phyloP scores from a whole-genome alignment of 1,140 invertebrate species.

The fruit fly (Drosophila melanogaster) region DNA sequence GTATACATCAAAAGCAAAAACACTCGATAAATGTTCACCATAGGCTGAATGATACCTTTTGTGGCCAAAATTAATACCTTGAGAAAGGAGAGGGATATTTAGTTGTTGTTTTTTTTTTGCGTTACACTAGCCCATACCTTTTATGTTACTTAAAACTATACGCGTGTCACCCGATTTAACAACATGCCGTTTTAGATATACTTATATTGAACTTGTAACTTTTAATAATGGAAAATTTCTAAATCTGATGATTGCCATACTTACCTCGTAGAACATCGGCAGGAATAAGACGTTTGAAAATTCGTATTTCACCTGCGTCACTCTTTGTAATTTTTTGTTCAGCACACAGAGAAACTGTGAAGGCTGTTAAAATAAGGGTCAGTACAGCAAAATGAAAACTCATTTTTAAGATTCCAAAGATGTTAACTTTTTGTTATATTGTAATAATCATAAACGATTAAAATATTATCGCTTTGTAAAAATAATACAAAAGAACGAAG shows the following conservation, averaged over 20 bases:
- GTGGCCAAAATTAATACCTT: too few relatives aligned
- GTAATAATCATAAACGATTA: not conserved
- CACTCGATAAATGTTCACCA: too few relatives aligned
- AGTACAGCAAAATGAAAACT: constrained; percentile 19
- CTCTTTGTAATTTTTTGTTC: constrained; percentile 24
- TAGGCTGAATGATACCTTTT: too few relatives aligned
- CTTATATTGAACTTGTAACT: too few relatives aligned
- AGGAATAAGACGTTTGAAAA: constrained; percentile 92
- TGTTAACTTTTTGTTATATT: not conserved
- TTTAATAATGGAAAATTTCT: too few relatives aligned
- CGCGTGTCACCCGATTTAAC: too few relatives aligned
- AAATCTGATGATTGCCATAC: constrained; percentile 25
- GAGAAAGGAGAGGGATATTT: too few relatives aligned
- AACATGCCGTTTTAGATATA: too few relatives aligned
- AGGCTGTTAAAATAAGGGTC: constrained; percentile 18
- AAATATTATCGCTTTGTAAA: not conserved
- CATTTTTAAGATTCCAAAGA: constrained; percentile 35
- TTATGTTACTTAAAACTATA: too few relatives aligned
- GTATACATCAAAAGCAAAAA: too few relatives aligned
- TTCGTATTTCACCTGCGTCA: constrained; percentile 86
- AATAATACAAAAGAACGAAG: not conserved
- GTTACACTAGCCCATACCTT: too few relatives aligned
- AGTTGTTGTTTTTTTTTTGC: too few relatives aligned
- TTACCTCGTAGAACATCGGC: constrained; percentile 94
- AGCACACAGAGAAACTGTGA: constrained; percentile 19